A percentile compares a stretch with the other conserved stretches of the same genome.
Evolutionary conservation across 2,797 vertebrate species (phyloP).

Genomic region (Hafferia zeledoni): DNA sequence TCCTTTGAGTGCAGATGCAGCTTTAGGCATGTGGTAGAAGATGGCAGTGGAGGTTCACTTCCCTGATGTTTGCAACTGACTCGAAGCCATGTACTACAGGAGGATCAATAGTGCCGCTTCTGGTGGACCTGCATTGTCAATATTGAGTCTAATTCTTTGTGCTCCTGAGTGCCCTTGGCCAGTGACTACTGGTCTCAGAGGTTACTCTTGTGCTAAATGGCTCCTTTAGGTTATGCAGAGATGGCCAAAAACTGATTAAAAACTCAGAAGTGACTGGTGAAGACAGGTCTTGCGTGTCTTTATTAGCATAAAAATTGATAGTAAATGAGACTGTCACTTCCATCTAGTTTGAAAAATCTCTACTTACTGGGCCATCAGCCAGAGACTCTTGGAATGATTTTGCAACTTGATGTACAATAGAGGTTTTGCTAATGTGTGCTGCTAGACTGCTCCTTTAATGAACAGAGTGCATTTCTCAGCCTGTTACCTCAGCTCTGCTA

Average conservation of each 20-base stretch:
- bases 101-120: neutral
- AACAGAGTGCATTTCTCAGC: neutral
- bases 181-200: neutral
- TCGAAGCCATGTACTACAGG: fast-evolving
- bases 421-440: neutral
- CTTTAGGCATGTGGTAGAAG: neutral
- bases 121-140: neutral
- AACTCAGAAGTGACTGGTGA: neutral
- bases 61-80: neutral
- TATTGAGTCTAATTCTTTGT: neutral
- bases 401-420: neutral
- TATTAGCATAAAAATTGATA: neutral
- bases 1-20: neutral
- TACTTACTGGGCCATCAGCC: neutral
- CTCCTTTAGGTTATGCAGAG: neutral
- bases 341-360: slow-evolving; percentile 11
- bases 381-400: neutral
- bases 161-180: neutral
- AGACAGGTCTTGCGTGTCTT: neutral
- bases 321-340: slow-evolving; percentile 8
- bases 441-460: neutral
- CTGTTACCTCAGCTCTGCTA: neutral
- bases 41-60: neutral
- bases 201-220: neutral
- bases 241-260: neutral